phyloP scores from a whole-genome alignment of 2,113 vertebrate species.

The Lamprotornis superbus region DNA sequence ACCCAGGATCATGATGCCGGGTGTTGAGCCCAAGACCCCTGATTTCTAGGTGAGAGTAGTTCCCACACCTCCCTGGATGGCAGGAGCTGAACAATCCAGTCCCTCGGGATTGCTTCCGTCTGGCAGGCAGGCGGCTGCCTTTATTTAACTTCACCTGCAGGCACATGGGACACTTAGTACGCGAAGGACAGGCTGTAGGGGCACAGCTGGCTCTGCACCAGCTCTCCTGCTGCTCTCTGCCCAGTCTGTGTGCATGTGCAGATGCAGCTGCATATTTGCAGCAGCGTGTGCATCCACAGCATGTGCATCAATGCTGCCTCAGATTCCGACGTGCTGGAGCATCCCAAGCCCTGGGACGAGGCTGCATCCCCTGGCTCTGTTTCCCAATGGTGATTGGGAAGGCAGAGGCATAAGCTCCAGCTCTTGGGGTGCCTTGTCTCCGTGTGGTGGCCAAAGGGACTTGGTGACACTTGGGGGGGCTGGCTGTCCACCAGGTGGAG shows the following conservation, averaged over 20 bases:
- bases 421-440: background rate
- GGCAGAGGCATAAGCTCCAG: background rate
- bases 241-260: rapidly evolving
- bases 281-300: rapidly evolving
- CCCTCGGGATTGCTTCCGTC: background rate
- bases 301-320: background rate
- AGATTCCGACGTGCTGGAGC: background rate
- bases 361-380: background rate
- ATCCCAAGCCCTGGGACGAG: background rate
- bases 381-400: background rate
- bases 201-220: background rate
- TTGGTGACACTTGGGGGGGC: background rate
- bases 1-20: background rate
- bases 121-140: background rate
- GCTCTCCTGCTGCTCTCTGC: background rate
- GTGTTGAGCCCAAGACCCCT: background rate
- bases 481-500: conserved; percentile 55
- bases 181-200: background rate
- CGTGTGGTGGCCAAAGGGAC: rapidly evolving
- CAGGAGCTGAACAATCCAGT: background rate
- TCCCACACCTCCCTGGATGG: background rate
- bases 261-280: too few relatives aligned
- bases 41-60: background rate
- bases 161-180: rapidly evolving
- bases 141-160: background rate